Base-by-base conservation (phyloP, 2,888 invertebrate genomes). In the Dicyrtomina minuta region DNA sequence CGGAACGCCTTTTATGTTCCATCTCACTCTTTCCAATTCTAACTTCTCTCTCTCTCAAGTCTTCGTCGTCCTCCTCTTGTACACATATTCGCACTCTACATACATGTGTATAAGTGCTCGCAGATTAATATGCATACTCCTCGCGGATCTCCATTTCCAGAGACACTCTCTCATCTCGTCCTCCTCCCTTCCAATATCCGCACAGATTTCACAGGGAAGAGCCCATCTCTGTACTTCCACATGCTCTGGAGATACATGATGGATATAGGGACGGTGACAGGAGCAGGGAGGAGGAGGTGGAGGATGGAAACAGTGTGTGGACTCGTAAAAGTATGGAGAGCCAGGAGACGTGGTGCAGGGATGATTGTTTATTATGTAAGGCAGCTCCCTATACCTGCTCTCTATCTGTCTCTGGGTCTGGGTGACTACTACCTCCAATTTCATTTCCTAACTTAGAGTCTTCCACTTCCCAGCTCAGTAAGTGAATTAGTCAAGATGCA, bases 1-100 rank as follows among this genome's bases (percentile, higher is more conserved):
- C 72, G 66, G 56, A 72, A 72, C 72, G 70, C 68, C 72, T 72
- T 68, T 70, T 59, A 60, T 53, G 24, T 10, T 46, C 58, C n/a
- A 68, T 64, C n/a, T n/a, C 65, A 12, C 56, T 26, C 8, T 10
- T 12, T 58, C 22, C 58, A 8, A n/a, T 13, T 33, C 33, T 33
- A 33, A 13, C 58, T 58, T 20, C 26, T 59, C 33, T n/a, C 26
- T 27, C 20, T 27, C 15, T 13, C 33, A 5, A 24, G 8, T 59
- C 33, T 27, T 41, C 41, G 3, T 17, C 33, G 33, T 33, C 33
- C n/a, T n/a, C n/a, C n/a, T n/a, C n/a, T n/a, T n/a, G n/a, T n/a
- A 24, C 17, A 49, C 17, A 49, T 22, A 49, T 24, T 24, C 53
- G 26, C 51, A 51, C 51, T n/a, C 49, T 12, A 10, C 22, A 8